A percentile compares a stretch with the other conserved stretches of the same genome.
Evolutionary conservation across 2,888 invertebrate genomes (phyloP).

Genomic region (Xiphydria camelus): DNA sequence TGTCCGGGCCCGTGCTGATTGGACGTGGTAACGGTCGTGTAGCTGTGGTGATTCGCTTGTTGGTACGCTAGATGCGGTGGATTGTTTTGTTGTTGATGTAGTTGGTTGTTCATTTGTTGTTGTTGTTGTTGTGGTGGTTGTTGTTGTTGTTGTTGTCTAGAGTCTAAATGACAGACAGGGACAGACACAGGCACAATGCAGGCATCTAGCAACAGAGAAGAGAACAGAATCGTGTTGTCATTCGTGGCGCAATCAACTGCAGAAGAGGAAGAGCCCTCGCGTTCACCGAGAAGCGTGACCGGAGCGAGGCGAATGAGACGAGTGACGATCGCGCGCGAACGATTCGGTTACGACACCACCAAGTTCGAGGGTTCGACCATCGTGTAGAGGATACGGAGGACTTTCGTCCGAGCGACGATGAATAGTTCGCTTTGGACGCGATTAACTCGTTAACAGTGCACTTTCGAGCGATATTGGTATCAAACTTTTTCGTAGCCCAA

Average conservation of each 20-base stretch:
- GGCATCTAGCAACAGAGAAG: slow-evolving; percentile 95
- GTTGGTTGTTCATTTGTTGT: slow-evolving; percentile 50
- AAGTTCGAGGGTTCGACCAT: too few relatives aligned
- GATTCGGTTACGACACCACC: too few relatives aligned
- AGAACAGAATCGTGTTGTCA: slow-evolving; percentile 59
- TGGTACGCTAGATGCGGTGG: slow-evolving; percentile 59
- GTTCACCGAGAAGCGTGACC: too few relatives aligned
- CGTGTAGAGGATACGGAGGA: too few relatives aligned
- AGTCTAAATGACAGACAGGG: slow-evolving; percentile 60
- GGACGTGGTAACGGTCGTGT: slow-evolving; percentile 57
- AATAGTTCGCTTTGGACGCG: too few relatives aligned
- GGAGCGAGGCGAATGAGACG: too few relatives aligned
- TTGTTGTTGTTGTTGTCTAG: slow-evolving; percentile 56
- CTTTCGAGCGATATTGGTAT: too few relatives aligned
- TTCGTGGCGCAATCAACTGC: slow-evolving; percentile 56
- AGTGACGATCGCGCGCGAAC: too few relatives aligned
- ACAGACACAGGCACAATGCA: slow-evolving; percentile 65
- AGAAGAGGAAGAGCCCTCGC: too few relatives aligned
- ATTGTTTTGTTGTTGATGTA: slow-evolving; percentile 53
- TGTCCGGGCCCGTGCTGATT: slow-evolving; percentile 53
- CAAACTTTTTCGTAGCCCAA: too few relatives aligned
- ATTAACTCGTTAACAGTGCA: too few relatives aligned
- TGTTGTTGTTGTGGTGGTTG: slow-evolving; percentile 34
- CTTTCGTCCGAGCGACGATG: too few relatives aligned
- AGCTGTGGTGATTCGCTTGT: slow-evolving; percentile 59